phyloP scores from a whole-genome alignment of 2,113 vertebrate genomes.

The Rhadina sibilatrix region DNA sequence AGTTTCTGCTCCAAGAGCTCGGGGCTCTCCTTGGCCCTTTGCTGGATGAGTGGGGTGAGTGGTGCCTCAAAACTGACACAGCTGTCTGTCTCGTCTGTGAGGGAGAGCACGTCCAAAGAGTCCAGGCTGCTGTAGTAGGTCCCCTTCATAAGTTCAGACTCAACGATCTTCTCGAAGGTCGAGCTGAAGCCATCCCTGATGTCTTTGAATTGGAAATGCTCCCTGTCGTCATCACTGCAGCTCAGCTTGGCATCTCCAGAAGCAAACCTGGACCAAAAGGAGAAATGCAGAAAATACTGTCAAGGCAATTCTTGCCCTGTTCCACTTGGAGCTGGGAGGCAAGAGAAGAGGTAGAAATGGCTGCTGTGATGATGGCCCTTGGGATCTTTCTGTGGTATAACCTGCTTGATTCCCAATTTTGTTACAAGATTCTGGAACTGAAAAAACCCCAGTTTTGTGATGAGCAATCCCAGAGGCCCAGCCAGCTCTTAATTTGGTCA shows the following conservation, averaged over 20 bases:
- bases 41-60: conserved; percentile 93
- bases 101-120: conserved; percentile 91
- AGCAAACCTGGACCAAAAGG: conserved; percentile 56
- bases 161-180: conserved; percentile 94
- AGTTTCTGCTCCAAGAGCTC: conserved; percentile 80
- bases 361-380: neutral
- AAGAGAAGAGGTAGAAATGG: neutral
- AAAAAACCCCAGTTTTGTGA: neutral
- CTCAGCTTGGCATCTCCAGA: conserved; percentile 60
- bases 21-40: conserved; percentile 86
- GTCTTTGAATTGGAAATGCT: conserved; percentile 78
- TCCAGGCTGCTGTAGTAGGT: conserved; percentile 97
- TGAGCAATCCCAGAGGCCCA: neutral
- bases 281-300: neutral
- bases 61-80: conserved; percentile 95
- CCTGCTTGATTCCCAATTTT: neutral
- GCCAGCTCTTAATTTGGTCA: neutral
- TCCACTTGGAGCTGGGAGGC: neutral
- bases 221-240: conserved; percentile 67
- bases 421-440: neutral
- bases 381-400: neutral
- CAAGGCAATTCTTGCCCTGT: neutral
- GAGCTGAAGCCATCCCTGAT: conserved; percentile 94
- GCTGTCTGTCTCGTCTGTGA: conserved; percentile 96
- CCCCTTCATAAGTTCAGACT: conserved; percentile 91